phyloP scores from a whole-genome alignment of 2,888 invertebrate genomes.

The Drosophila paranaensis region DNA sequence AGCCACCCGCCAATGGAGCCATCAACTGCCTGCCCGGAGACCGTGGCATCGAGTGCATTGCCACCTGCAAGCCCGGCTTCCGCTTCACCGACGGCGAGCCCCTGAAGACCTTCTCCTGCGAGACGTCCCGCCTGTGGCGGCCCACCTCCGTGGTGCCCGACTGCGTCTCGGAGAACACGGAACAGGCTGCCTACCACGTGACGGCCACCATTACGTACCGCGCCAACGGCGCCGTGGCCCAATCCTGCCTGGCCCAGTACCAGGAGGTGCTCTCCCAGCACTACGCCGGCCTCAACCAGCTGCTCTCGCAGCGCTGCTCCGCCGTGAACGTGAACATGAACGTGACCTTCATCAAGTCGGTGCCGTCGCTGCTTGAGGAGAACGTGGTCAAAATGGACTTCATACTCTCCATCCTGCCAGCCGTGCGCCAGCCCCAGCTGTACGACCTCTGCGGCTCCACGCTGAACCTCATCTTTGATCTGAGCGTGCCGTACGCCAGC shows the following conservation, averaged over 20 bases:
- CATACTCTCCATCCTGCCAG: slow-evolving; percentile 93
- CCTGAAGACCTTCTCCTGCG: slow-evolving; percentile 94
- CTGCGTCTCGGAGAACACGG: slow-evolving; percentile 97
- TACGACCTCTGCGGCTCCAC: slow-evolving; percentile 98
- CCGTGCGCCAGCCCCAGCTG: slow-evolving; percentile 94
- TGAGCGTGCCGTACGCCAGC: slow-evolving; percentile 96
- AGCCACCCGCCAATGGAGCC: slow-evolving; percentile 94
- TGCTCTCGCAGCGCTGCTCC: slow-evolving; percentile 96
- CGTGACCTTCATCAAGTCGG: slow-evolving; percentile 93
- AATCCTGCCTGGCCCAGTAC: slow-evolving; percentile 93
- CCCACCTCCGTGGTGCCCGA: slow-evolving; percentile 96
- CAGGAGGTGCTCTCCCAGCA: slow-evolving; percentile 93
- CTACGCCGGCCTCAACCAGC: slow-evolving; percentile 91
- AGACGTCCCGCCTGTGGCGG: slow-evolving; percentile 92
- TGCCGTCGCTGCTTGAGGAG: slow-evolving; percentile 92
- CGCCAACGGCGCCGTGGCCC: slow-evolving; percentile 95
- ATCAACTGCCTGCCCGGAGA: slow-evolving; percentile 94
- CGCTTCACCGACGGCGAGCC: slow-evolving; percentile 96
- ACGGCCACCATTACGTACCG: slow-evolving; percentile 94
- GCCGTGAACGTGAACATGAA: slow-evolving; percentile 97
- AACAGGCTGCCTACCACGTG: slow-evolving; percentile 97
- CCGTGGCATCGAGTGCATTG: slow-evolving; percentile 92
- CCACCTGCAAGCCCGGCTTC: slow-evolving; percentile 94
- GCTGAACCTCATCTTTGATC: slow-evolving; percentile 95
- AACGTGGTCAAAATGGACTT: slow-evolving; percentile 96